Evolutionary conservation across 37 sponge, comb jelly and placozoan species (phyloP), one percentile per base, ranked within the genome.

Genomic region (Beroe ovata): DNA sequence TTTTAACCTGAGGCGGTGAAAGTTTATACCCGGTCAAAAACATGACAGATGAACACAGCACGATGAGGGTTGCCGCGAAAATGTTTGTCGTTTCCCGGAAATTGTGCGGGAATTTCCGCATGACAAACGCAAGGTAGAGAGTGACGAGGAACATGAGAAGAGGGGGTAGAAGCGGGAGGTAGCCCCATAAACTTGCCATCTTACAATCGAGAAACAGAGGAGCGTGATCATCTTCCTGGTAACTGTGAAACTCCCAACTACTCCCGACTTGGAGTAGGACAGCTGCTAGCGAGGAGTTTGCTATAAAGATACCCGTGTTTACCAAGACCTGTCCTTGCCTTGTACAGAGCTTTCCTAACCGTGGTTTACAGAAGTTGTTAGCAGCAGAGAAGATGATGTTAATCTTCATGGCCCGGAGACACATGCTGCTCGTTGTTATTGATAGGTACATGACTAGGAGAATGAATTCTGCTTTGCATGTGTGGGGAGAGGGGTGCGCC

Each of bases 91-190:
- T 77, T 23, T 77, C 84, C 47, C 84, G 21, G 54, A 77, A 77
- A 54, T 77, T 77, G 47, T 77, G 84, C 28, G 84, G 84, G 54
- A 77, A 77, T 33, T 42, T 77, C 84, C 84, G 26, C 84, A 77
- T 77, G 21, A 77, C n/a, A 25, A 77, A 37, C 18, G 84, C 84
- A 1, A 77, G 33, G 84, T 77, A 77, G 47, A 77, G 84, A 0
- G 84, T 42, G 8, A 8, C 11, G 26, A 77, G 42, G 54, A 77
- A 77, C 16, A 77, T 20, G 42, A 42, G n/a, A 1, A n/a, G 1
- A 4, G 84, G 84, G 1, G 41, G 25, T 23, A 77, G 1, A 26
- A 77, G 38, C 54, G 84, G 84, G 4, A 77, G 8, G 28, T 32
- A 42, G 6, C 36, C n/a, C 3, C 39, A 25, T 14, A 8, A 26